Conservation (phyloP, 2,797 vertebrate species). For the Macropodus opercularis region DNA sequence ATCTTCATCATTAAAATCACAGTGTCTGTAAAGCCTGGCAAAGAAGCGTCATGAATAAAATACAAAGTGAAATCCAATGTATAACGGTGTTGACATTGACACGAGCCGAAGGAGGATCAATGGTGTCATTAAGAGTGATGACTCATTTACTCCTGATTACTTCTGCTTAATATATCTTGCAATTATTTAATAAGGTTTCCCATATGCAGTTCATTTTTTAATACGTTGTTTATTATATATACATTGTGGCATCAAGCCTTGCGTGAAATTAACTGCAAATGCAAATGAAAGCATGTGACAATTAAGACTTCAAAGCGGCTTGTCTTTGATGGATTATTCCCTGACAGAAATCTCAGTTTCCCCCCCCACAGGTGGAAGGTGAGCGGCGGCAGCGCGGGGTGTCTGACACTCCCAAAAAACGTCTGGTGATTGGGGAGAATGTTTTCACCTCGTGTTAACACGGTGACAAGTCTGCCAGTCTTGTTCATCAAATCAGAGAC, state of each 20-base stretch:
- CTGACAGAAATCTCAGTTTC: conserved; percentile 22
- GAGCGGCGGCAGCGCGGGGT: conserved; percentile 8
- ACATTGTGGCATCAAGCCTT: conserved; percentile 18
- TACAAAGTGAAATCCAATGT: conserved; percentile 42
- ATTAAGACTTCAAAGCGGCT: conserved; percentile 10
- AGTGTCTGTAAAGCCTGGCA: conserved; percentile 24
- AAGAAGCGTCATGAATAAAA: conserved; percentile 51
- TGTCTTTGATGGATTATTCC: conserved; percentile 17
- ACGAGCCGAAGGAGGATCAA: conserved; percentile 35
- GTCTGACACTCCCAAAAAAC: conserved; percentile 24
- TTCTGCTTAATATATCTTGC: conserved; percentile 15
- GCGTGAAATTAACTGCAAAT: conserved; percentile 44
- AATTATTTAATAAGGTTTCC: conserved; percentile 36
- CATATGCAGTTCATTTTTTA: conserved; percentile 11
- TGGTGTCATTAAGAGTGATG: conserved; percentile 24
- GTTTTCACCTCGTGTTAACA: conserved; percentile 46
- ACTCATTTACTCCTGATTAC: conserved; percentile 39
- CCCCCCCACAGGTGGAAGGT: conserved; percentile 3
- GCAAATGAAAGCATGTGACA: conserved; percentile 30
- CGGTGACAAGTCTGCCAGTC: conserved; percentile 5
- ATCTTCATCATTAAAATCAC: conserved; percentile 48
- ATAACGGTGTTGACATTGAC: conserved; percentile 46
- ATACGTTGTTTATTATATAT: conserved; percentile 22
- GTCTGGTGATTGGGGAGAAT: conserved; percentile 17
- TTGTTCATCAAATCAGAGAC: conserved; percentile 41